phyloP scores from a whole-genome alignment of 2,888 invertebrate species.

The Ceraclea dissimilis region DNA sequence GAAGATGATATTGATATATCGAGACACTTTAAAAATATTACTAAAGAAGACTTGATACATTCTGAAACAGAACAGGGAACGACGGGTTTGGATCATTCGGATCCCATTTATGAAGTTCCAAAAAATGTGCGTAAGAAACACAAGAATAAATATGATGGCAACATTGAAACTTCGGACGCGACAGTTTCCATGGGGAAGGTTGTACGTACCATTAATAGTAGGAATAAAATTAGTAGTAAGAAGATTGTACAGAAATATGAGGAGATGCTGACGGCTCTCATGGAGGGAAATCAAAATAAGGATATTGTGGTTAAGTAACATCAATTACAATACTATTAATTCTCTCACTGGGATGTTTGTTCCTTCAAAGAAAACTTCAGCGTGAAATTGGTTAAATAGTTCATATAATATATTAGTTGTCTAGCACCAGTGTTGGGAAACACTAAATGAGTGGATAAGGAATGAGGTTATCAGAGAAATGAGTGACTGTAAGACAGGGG shows the following conservation, averaged over 20 bases:
- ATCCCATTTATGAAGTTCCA: constrained; percentile 22
- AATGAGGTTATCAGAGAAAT: no score
- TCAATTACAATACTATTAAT: no score
- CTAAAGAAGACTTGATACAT: constrained; percentile 13
- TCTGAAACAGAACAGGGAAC: constrained; percentile 13
- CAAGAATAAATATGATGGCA: background rate
- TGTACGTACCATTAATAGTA: background rate
- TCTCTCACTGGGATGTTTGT: no score
- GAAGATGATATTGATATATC: constrained; percentile 22
- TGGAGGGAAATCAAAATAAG: constrained; percentile 20
- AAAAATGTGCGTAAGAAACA: constrained; percentile 10
- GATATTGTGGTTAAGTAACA: constrained; percentile 19
- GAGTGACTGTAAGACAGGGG: no score
- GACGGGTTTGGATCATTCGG: constrained; percentile 8
- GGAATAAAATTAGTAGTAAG: constrained; percentile 12
- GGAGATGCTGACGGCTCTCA: constrained; percentile 19
- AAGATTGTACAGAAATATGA: constrained; percentile 22
- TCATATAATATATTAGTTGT: no score
- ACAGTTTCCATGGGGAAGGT: constrained; percentile 4
- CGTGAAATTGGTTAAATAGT: no score
- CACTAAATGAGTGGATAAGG: no score
- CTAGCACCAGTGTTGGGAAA: no score
- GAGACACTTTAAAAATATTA: constrained; percentile 21
- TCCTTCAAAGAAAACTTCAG: no score
- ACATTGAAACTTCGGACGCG: constrained; percentile 1